Conservation (phyloP, 2,113 vertebrate species). For the Acrocephalus kingi region DNA sequence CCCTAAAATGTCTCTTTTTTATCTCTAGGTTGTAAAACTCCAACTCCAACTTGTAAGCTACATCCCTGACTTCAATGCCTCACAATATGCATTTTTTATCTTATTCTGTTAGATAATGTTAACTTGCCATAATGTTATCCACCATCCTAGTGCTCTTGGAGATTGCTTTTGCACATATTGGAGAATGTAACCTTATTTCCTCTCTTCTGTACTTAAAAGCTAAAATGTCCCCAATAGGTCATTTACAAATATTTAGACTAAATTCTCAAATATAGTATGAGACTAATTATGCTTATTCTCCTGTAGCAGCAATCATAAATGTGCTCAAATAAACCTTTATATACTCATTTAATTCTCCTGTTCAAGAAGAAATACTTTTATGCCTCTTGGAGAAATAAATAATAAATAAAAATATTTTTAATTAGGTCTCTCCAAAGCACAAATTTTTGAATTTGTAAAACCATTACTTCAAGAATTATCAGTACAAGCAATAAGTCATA, state of each 20-base stretch:
- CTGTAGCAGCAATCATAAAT: neutral
- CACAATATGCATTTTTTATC: accelerated
- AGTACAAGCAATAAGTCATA: neutral
- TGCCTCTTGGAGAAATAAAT: neutral
- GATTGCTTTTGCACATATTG: neutral
- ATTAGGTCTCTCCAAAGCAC: neutral
- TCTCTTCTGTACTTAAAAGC: neutral
- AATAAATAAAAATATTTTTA: neutral
- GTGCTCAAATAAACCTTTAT: neutral
- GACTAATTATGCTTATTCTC: neutral
- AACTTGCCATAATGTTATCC: neutral
- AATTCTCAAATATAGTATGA: neutral
- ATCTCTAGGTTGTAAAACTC: neutral
- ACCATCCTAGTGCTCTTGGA: neutral
- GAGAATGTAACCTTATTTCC: neutral
- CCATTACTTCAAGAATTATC: neutral
- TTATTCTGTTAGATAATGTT: neutral
- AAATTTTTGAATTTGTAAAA: neutral
- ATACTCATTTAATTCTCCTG: neutral
- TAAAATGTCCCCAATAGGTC: neutral
- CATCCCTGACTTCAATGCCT: accelerated
- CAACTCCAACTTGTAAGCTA: neutral
- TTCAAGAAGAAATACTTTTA: neutral
- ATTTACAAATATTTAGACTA: neutral
- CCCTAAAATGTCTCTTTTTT: neutral